Evolutionary conservation across 2,113 vertebrate genomes (phyloP).

Genomic region (Gasterosteus aculeatus): DNA sequence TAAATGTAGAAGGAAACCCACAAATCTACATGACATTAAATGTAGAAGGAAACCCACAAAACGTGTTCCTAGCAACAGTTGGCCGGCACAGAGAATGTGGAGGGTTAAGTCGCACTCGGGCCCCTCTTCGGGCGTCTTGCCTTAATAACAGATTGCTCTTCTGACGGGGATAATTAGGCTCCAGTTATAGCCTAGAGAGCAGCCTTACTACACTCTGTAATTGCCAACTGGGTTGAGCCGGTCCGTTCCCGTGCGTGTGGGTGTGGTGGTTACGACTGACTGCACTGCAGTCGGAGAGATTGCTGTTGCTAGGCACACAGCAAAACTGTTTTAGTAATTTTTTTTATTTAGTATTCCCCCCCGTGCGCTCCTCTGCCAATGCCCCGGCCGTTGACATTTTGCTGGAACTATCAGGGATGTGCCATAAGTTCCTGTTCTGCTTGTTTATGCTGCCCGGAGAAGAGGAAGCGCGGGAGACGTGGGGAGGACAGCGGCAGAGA

Average conservation of each 20-base stretch:
- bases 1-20: neutral
- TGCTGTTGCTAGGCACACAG: constrained; percentile 75
- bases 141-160: constrained; percentile 83
- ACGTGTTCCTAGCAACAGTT: neutral
- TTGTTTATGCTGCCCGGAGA: constrained; percentile 22
- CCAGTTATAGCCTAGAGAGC: constrained; percentile 78
- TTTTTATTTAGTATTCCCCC: constrained; percentile 50
- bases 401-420: constrained; percentile 44
- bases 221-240: constrained; percentile 77
- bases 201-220: constrained; percentile 80
- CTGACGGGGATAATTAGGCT: constrained; percentile 82
- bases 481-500: constrained; percentile 44
- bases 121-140: constrained; percentile 52
- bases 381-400: constrained; percentile 39
- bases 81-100: neutral
- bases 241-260: constrained; percentile 63
- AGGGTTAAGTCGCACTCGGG: constrained; percentile 60
- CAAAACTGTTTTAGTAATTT: constrained; percentile 40
- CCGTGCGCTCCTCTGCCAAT: constrained; percentile 18
- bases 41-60: neutral
- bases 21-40: neutral
- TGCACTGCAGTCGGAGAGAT: constrained; percentile 73
- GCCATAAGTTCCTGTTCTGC: constrained; percentile 47
- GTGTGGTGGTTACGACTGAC: constrained; percentile 75
- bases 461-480: constrained; percentile 60